These are phyloP conservation scores for Archaeoteleia sp. DNA, from an alignment of 2,888 invertebrate genomes.

Conservation along the genomic window DNA sequence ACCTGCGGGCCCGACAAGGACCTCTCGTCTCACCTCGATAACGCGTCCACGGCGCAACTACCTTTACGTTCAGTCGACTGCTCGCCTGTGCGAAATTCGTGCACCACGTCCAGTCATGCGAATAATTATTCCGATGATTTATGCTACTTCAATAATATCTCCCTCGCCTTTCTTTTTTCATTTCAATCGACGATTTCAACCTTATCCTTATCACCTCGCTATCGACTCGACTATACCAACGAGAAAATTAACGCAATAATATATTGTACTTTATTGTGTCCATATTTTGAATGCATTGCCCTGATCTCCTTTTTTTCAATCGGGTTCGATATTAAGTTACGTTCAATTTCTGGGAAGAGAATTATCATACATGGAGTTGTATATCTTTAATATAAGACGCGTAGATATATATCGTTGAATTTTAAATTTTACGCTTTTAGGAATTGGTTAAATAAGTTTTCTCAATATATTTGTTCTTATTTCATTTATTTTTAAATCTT, in stretches of 20 bases:
- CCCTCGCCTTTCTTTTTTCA: not conserved
- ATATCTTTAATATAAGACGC: no score
- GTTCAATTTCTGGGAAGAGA: not conserved
- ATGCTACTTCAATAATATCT: slow-evolving; percentile 15
- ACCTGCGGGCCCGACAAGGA: slow-evolving; percentile 65
- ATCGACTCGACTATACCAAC: not conserved
- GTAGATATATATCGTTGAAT: no score
- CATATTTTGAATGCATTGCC: not conserved
- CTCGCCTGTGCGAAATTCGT: slow-evolving; percentile 33
- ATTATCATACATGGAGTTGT: no score
- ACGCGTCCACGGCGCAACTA: slow-evolving; percentile 56
- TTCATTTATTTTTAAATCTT: no score
- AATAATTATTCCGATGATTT: slow-evolving; percentile 26
- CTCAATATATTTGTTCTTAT: no score
- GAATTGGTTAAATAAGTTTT: no score
- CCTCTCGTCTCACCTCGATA: slow-evolving; percentile 55
- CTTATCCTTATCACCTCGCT: slow-evolving; percentile 41
- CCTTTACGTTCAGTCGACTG: slow-evolving; percentile 39
- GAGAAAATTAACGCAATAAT: slow-evolving; percentile 10
- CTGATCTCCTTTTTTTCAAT: slow-evolving; percentile 2
- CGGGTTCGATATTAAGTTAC: not conserved
- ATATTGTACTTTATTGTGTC: slow-evolving; percentile 7
- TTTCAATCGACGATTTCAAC: slow-evolving; percentile 25
- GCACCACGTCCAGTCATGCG: slow-evolving; percentile 13
- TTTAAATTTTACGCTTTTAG: no score